Percentiles rank a stretch among this genome's conserved stretches.
Conservation (phyloP, 2,113 vertebrate genomes). For the Lipophrys pholis region DNA sequence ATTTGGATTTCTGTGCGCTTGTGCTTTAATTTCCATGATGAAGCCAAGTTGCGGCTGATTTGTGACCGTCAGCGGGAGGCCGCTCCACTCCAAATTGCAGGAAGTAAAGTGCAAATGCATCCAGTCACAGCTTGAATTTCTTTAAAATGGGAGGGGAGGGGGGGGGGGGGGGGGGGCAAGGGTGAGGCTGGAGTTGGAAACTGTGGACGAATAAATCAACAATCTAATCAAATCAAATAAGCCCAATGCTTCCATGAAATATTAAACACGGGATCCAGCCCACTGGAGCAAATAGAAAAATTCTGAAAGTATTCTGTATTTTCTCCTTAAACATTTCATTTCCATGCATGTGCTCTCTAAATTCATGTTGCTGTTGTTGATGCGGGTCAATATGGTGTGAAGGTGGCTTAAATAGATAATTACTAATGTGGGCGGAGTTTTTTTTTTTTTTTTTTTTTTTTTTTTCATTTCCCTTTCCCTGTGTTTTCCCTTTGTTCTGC, state of each 20-base stretch:
- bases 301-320: constrained; percentile 31
- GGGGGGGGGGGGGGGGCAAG: background rate
- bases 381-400: constrained; percentile 62
- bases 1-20: background rate
- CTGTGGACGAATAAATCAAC: constrained; percentile 25
- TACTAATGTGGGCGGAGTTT: constrained; percentile 59
- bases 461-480: constrained; percentile 43
- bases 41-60: constrained; percentile 4
- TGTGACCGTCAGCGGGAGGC: background rate
- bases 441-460: constrained; percentile 24
- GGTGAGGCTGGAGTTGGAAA: background rate
- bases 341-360: constrained; percentile 75
- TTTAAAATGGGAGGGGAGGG: background rate
- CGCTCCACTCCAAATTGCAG: background rate
- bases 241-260: constrained; percentile 37
- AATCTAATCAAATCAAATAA: constrained; percentile 43
- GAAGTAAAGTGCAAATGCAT: constrained; percentile 6
- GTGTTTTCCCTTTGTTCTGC: constrained; percentile 58
- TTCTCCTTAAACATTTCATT: constrained; percentile 63
- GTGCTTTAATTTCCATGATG: background rate
- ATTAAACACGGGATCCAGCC: constrained; percentile 61
- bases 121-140: background rate
- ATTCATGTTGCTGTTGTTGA: constrained; percentile 61
- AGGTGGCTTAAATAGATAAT: constrained; percentile 65
- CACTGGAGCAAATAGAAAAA: constrained; percentile 32